These are phyloP conservation scores for Ecliptopera silaceata DNA, from an alignment of 2,888 invertebrate species.

Conservation along the genomic window DNA sequence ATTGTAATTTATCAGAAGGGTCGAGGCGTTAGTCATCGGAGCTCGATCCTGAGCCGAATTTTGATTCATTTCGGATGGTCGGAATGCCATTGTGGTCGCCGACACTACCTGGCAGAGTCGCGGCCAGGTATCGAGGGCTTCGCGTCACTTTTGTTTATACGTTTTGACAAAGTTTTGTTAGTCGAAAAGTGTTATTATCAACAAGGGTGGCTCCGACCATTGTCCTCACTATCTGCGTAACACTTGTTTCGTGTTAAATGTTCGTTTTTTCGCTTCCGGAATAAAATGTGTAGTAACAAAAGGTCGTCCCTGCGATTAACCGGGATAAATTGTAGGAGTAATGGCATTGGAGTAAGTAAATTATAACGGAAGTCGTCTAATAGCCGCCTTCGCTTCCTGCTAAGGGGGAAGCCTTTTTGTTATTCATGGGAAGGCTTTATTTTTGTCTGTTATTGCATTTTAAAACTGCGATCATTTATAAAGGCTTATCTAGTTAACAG, in stretches of 20 bases:
- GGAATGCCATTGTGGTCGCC: slow-evolving; percentile 78
- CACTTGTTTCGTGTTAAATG: slow-evolving; percentile 43
- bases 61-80: slow-evolving; percentile 78
- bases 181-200: slow-evolving; percentile 68
- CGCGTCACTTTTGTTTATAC: slow-evolving; percentile 63
- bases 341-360: slow-evolving; percentile 49
- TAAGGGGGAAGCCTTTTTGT: slow-evolving; percentile 52
- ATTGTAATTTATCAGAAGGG: slow-evolving; percentile 72
- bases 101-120: slow-evolving; percentile 66
- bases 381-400: slow-evolving; percentile 55
- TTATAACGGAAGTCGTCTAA: slow-evolving; percentile 61
- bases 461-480: slow-evolving; percentile 47
- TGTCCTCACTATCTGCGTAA: slow-evolving; percentile 48
- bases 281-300: slow-evolving; percentile 39
- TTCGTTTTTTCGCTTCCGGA: slow-evolving; percentile 17
- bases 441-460: slow-evolving; percentile 44
- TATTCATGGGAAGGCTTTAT: slow-evolving; percentile 55
- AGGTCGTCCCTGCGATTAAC: slow-evolving; percentile 42
- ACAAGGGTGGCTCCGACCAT: slow-evolving; percentile 60
- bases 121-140: slow-evolving; percentile 38
- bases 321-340: slow-evolving; percentile 42
- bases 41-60: slow-evolving; percentile 59
- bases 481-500: slow-evolving; percentile 48
- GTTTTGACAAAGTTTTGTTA: slow-evolving; percentile 70
- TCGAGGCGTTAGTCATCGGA: slow-evolving; percentile 59